Conservation (phyloP, 2,113 vertebrate genomes). For the Centropristis striata region DNA sequence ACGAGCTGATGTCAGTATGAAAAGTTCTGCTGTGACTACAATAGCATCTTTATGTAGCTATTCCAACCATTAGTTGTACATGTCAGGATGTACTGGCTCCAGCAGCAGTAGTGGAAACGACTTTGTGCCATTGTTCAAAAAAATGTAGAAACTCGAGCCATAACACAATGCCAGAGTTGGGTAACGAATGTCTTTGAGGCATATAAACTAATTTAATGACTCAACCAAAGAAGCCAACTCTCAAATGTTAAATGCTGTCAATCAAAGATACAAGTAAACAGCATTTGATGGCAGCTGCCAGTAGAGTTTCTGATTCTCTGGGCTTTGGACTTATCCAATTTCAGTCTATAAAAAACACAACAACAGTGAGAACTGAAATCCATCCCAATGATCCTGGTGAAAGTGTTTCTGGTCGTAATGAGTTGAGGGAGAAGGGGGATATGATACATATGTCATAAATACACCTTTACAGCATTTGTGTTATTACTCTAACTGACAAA, state of each 20-base stretch:
- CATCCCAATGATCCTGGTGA: background rate
- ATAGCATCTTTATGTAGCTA: conserved; percentile 15
- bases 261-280: background rate
- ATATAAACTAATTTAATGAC: background rate
- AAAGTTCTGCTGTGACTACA: conserved; percentile 25
- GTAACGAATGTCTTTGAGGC: background rate
- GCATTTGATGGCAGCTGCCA: background rate
- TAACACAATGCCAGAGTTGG: background rate
- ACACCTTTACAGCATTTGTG: no score
- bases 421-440: no score
- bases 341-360: background rate
- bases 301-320: background rate
- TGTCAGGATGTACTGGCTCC: background rate
- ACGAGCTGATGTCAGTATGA: conserved; percentile 3
- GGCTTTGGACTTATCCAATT: background rate
- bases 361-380: background rate
- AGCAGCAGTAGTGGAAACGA: background rate
- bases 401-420: no score
- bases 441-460: no score
- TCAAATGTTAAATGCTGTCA: background rate
- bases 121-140: no score
- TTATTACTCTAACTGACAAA: no score
- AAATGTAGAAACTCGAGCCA: background rate
- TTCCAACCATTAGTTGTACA: background rate
- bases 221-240: background rate